phyloP scores from a whole-genome alignment of 2,888 invertebrate genomes.

The Nineta flava region DNA sequence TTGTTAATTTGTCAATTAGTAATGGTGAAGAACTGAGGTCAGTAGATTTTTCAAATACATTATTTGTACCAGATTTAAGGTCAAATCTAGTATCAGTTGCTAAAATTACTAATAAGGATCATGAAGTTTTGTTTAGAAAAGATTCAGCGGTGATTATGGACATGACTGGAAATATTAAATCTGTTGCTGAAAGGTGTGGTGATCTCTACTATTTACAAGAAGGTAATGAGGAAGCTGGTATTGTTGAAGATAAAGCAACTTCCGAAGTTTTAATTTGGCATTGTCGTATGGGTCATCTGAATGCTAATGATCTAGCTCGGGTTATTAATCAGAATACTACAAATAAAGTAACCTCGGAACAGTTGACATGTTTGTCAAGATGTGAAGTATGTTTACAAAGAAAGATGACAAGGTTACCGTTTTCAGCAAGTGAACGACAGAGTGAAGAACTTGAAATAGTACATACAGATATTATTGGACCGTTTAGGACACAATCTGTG shows the following conservation, averaged over 20 bases:
- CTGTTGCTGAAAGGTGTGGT: neutral
- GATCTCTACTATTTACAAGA: neutral
- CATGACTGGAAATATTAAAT: too few relatives aligned
- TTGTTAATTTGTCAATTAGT: too few relatives aligned
- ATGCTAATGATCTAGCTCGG: too few relatives aligned
- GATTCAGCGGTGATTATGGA: too few relatives aligned
- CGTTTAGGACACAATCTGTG: neutral
- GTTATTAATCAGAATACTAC: too few relatives aligned
- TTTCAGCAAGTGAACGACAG: neutral
- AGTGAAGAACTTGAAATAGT: neutral
- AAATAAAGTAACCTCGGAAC: too few relatives aligned
- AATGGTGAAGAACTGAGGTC: neutral
- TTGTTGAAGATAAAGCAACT: neutral
- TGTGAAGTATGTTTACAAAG: neutral
- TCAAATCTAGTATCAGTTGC: too few relatives aligned
- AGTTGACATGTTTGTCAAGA: neutral
- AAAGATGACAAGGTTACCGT: neutral
- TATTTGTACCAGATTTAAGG: too few relatives aligned
- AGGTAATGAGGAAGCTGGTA: neutral
- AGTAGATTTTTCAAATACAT: too few relatives aligned
- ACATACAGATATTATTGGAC: neutral
- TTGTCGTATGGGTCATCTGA: too few relatives aligned
- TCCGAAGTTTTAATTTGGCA: neutral
- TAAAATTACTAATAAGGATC: too few relatives aligned
- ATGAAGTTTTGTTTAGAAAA: too few relatives aligned